Base-by-base conservation (phyloP, 2,888 invertebrate species). In the Chorisops tibialis region DNA sequence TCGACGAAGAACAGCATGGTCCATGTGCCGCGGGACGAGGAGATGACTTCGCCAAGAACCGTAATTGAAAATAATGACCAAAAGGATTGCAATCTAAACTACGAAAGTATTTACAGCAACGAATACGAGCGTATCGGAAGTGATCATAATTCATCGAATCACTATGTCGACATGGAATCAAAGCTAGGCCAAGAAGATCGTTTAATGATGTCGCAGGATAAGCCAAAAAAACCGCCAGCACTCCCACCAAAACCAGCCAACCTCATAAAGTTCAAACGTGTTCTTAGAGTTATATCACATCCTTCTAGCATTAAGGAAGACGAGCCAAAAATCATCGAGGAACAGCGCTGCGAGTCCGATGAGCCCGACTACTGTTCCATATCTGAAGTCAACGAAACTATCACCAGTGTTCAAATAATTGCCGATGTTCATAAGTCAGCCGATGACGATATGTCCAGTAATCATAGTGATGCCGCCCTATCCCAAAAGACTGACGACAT, bases 161-260 rank as follows among this genome's bases (percentile, higher is more conserved):
- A 85, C 63, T 87, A 87, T 75, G 84, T 87, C 19, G 80, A 82
- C 68, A 86, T 87, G 75, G 85, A 86, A 63, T 79, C 79, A 39
- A 82, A 82, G 61, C 74, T 72, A 54, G 80, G 75, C 65, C 69
- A 74, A 59, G 78, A 77, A 64, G 74, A 79, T 52, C 80, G 80
- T 14, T 21, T 48, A 18, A 43, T 61, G 18, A 24, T 39, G 0
- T 30, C 43, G 12, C 43, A 35, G 14, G 49, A 48, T 47, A 56
- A 71, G 62, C 85, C 85, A 76, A 84, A 70, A 79, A 87, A 68
- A 67, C 89, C 89, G 63, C 88, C 89, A 59, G 87, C 89, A 67
- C 78, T 91, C 73, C 89, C 91, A 64, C 88, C 91, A 48, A 89
- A 91, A 78, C 89, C 90, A 70, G 85, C 87, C 68, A 88, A 88